Evolutionary conservation across 2,888 invertebrate species (phyloP), one percentile per base, ranked within the genome.

Genomic region (Spialia ferax): DNA sequence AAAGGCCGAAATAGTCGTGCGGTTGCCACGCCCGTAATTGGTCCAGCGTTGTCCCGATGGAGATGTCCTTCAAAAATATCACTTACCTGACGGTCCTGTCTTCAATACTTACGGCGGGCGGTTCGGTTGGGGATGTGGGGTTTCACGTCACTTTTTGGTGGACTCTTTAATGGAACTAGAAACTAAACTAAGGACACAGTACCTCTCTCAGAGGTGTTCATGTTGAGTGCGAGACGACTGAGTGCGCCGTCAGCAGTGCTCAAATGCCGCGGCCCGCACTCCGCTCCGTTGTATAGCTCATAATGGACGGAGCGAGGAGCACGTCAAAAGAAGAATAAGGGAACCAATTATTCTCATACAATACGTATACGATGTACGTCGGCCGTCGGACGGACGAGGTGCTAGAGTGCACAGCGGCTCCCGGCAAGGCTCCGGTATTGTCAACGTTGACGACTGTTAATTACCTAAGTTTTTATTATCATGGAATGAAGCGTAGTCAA

Each of bases 271-370:
- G 18, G 18, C 15, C 18, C 45, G 45, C 35, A 13, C 38, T 38
- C 38, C 38, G 82, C 83, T 90, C 88, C 88, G 86, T 83, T 80
- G 86, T 80, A 84, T 90, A 92, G 50, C 23, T 52, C 50, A 52
- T 92, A 91, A 92, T 93, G 88, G 88, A 86, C 86, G 86, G 86
- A 85, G 78, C 91, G 48, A 20, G 10, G 48, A 48, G 48, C 89
- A 89, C 88, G 88, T 92, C 91, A 90, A 93, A 91, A 92, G 93
- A 89, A 91, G 91, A 92, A 92, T 91, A 91, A 88, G 83, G 82
- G 79, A 83, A 81, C 86, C 93, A 92, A 92, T 93, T 93, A 92
- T 89, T 91, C 86, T 86, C 87, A 90, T 91, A 92, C 91, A 92
- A 91, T 92, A 88, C 86, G 83, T 65, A 65, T 64, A 50, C 57